Base-by-base conservation (phyloP, 2,797 vertebrate genomes). In the Hylomyscus alleni region DNA sequence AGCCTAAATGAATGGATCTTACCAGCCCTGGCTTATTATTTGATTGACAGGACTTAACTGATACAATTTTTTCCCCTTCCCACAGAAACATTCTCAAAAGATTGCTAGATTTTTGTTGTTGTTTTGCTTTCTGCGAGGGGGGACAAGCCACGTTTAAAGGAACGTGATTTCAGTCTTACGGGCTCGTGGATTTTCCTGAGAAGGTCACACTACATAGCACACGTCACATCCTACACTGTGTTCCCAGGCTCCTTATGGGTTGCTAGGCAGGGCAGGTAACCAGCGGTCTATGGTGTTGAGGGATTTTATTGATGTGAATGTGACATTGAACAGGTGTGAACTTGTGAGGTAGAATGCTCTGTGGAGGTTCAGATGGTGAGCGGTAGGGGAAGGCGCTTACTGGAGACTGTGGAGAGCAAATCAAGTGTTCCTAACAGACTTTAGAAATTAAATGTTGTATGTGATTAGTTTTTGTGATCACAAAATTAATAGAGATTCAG, bases 321-420 rank as follows among this genome's bases (percentile, higher is more conserved):
- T 90, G 91, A 88, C 60, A 78, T 69, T 76, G 95, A 97, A 89
- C 73, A 91, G 92, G 80, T 89, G 93, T 93, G 73, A 96, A 62
- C 86, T 91, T 52, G 14, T 89, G 52, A 86, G 62, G 84, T 12
- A 44, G 44, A 89, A 89, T 85, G 72, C 60, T 92, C 56, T 65
- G 31, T 91, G 87, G 88, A 94, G 80, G 89, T 75, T 94, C 78
- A 19, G 52, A 87, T 95, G 88, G 80, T 92, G n/a, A 37, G 44
- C 95, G 34, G 15, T 92, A n/a, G 62, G 88, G 2, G 1, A 84
- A 93, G 90, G 40, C 92, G 60, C 58, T n/a, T 91, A 89, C 29
- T 82, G n/a, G 65, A 96, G 90, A 95, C 72, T 50, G 62, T 29
- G 44, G 82, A 95, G 88, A 77, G 82, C 90, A 93, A 86, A 67